Conservation (phyloP, 2,888 invertebrate species). For the Epirrita christyi region DNA sequence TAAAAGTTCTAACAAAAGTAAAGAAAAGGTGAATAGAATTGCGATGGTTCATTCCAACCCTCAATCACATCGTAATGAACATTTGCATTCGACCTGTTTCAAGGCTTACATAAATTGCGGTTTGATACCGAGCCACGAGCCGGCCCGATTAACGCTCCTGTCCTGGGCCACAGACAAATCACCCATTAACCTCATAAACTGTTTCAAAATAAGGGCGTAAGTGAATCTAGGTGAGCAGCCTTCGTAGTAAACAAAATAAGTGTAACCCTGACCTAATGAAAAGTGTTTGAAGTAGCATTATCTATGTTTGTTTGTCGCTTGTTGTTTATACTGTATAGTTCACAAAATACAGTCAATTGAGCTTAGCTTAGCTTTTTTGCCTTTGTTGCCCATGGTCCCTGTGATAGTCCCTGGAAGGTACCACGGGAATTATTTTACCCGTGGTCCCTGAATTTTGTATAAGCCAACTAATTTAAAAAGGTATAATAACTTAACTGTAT, state of each 20-base stretch:
- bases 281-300: slow-evolving; percentile 32
- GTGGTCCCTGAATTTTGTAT: too few relatives aligned
- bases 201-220: slow-evolving; percentile 20
- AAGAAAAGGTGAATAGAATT: background rate
- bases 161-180: slow-evolving; percentile 15
- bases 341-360: background rate
- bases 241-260: slow-evolving; percentile 29
- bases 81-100: slow-evolving; percentile 9
- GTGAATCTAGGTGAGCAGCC: slow-evolving; percentile 22
- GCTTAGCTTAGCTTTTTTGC: too few relatives aligned
- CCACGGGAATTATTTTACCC: too few relatives aligned
- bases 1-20: background rate
- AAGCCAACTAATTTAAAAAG: too few relatives aligned
- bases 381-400: too few relatives aligned
- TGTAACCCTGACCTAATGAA: slow-evolving; percentile 35
- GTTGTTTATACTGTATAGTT: background rate
- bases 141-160: slow-evolving; percentile 3
- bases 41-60: slow-evolving; percentile 1
- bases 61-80: background rate
- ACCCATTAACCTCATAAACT: slow-evolving; percentile 20
- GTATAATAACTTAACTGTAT: too few relatives aligned
- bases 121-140: slow-evolving; percentile 12
- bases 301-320: slow-evolving; percentile 20
- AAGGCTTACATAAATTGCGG: slow-evolving; percentile 18
- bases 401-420: too few relatives aligned